These are phyloP conservation scores for Clanis bilineata DNA, from an alignment of 2,888 invertebrate species.

Conservation along the genomic window DNA sequence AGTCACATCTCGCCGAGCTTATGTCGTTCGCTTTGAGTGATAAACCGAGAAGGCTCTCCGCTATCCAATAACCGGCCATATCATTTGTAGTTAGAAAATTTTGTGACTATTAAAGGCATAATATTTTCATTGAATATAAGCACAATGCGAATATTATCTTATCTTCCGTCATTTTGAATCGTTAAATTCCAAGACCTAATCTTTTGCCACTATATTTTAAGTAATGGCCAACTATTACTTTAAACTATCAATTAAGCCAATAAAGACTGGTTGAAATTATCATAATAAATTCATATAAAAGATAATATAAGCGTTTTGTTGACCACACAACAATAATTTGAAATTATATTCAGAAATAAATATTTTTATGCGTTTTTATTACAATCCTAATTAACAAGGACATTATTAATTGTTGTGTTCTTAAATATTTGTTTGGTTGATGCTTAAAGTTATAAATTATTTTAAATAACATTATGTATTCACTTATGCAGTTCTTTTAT, in stretches of 20 bases:
- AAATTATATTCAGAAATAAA: neutral
- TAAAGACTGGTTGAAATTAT: constrained; percentile 21
- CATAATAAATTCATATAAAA: constrained; percentile 26
- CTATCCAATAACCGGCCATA: too few species aligned
- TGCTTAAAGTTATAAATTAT: neutral
- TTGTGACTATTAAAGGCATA: neutral
- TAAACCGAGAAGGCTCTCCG: too few species aligned
- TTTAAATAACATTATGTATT: too few species aligned
- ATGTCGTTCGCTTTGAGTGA: too few species aligned
- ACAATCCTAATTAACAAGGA: neutral
- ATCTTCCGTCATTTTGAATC: neutral
- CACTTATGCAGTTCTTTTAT: too few species aligned
- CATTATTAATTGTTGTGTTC: neutral
- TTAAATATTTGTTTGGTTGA: neutral
- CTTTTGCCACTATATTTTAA: constrained; percentile 7
- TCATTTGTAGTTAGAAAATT: too few species aligned
- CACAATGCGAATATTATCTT: neutral
- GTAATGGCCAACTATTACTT: constrained; percentile 23
- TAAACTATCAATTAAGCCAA: constrained; percentile 22
- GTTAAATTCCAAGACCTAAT: constrained; percentile 14
- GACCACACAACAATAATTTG: neutral
- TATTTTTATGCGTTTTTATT: constrained; percentile 1
- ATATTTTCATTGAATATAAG: neutral
- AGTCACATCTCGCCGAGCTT: too few species aligned
- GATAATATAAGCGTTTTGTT: constrained; percentile 10